phyloP scores from a whole-genome alignment of 37 sponge, comb jelly and placozoan genomes.

The Ephydatia muelleri region DNA sequence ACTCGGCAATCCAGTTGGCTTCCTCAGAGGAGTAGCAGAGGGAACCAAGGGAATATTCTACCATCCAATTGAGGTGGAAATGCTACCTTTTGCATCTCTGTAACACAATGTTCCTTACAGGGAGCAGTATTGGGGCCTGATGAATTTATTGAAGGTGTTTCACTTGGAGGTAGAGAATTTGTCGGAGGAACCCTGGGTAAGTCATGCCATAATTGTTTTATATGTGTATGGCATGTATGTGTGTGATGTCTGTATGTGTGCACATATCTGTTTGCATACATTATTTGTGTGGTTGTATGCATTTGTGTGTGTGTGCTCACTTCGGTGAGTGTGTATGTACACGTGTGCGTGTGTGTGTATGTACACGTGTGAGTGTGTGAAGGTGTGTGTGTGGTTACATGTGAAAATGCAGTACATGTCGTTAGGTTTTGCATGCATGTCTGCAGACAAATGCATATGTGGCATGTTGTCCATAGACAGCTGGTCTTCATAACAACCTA shows the following conservation, averaged over 20 bases:
- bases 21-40: conserved; percentile 69
- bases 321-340: conserved; percentile 23
- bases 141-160: conserved; percentile 79
- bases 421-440: too few species aligned
- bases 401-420: too few species aligned
- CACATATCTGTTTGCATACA: too few species aligned
- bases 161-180: conserved; percentile 63
- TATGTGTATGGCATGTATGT: neutral
- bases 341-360: conserved; percentile 6
- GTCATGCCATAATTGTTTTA: too few species aligned
- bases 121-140: conserved; percentile 87
- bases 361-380: too few species aligned
- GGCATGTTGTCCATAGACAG: too few species aligned
- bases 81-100: neutral
- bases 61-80: conserved; percentile 72
- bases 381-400: too few species aligned
- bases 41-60: conserved; percentile 85
- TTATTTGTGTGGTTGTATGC: conserved; percentile 1
- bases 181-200: conserved; percentile 75
- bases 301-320: conserved; percentile 30
- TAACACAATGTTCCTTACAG: conserved; percentile 14
- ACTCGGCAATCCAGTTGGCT: conserved; percentile 85
- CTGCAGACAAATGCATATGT: too few species aligned
- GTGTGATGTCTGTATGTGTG: neutral
- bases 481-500: too few species aligned